Evolutionary conservation across 2,113 vertebrate genomes (phyloP), one percentile per base, ranked within the genome.

Genomic region (Panthera tigris): DNA sequence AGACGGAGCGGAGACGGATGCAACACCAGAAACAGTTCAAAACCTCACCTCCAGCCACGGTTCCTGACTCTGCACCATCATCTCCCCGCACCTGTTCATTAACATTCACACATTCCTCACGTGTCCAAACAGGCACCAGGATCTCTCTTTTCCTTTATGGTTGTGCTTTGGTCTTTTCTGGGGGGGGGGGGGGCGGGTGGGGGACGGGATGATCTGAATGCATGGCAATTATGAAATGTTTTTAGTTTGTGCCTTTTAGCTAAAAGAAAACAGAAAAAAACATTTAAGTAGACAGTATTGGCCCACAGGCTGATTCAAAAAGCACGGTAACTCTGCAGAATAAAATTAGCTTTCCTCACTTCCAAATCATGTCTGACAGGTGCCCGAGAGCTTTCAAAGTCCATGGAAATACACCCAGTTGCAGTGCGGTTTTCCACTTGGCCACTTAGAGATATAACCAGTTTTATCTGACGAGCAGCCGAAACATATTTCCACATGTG

Each of bases 181-280:
- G 1, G 4, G 4, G 36, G 39, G 2, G 5, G 71, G 4, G 4
- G 7, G n/a, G 36, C 3, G 7, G 10, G 21, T 11, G 25, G 3
- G 6, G 39, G 3, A 3, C 5, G 31, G 7, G 11, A n/a, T 39
- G 31, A 8, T 48, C 14, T 11, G 16, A 45, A 83, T 66, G 52
- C 55, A 45, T 74, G n/a, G 55, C 16, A 41, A 16, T 61, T 13
- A 18, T 4, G 27, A 86, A n/a, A 78, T 78, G 2, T 3, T 45
- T 41, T 45, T 55, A 15, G 65, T 66, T 55, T 76, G 76, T 66
- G 41, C n/a, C 29, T 55, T 78, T 80, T 74, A 48, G 57, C 41
- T 57, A 36, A 89, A 66, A 45, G 45, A 89, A 89, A 90, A 29
- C 18, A 78, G 14, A 79, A 21, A 63, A 50, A 41, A 61, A 69